Conservation (phyloP, 35 echinoderm and acorn worm species). For the Patiria miniata region DNA sequence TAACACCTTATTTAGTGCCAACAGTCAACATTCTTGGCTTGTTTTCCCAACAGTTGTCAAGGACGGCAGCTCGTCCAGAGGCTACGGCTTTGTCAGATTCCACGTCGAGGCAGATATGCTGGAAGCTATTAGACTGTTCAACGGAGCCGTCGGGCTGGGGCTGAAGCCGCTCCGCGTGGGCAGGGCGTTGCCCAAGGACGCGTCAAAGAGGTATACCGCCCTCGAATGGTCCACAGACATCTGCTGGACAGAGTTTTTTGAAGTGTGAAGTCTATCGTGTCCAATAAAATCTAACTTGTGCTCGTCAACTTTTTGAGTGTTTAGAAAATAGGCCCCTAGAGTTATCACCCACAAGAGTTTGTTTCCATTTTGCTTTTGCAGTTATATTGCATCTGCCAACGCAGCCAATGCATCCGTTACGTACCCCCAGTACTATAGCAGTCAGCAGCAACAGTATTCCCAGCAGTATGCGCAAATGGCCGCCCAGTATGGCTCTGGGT, state of each 20-base stretch:
- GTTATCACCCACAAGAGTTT: too few relatives aligned
- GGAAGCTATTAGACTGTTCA: not conserved
- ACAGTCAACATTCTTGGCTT: too few relatives aligned
- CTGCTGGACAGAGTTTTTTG: too few relatives aligned
- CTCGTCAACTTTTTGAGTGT: too few relatives aligned
- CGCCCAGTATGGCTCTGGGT: not conserved
- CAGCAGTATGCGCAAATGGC: not conserved
- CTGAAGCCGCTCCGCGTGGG: not conserved
- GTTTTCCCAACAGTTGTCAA: not conserved
- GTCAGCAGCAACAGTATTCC: not conserved
- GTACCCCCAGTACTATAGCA: not conserved
- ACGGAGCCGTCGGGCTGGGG: not conserved
- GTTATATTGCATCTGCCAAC: too few relatives aligned
- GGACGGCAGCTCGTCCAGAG: not conserved
- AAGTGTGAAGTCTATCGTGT: too few relatives aligned
- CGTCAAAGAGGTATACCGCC: not conserved
- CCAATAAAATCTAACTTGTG: too few relatives aligned
- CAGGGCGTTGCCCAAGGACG: not conserved
- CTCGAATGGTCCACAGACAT: too few relatives aligned
- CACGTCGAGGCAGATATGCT: not conserved
- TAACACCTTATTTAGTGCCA: too few relatives aligned
- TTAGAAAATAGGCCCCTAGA: too few relatives aligned
- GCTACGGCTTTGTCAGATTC: constrained; percentile 1
- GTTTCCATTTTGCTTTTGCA: too few relatives aligned
- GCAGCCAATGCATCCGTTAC: too few relatives aligned